phyloP scores from a whole-genome alignment of 2,888 invertebrate species.

The Cecidostiba fungosa region DNA sequence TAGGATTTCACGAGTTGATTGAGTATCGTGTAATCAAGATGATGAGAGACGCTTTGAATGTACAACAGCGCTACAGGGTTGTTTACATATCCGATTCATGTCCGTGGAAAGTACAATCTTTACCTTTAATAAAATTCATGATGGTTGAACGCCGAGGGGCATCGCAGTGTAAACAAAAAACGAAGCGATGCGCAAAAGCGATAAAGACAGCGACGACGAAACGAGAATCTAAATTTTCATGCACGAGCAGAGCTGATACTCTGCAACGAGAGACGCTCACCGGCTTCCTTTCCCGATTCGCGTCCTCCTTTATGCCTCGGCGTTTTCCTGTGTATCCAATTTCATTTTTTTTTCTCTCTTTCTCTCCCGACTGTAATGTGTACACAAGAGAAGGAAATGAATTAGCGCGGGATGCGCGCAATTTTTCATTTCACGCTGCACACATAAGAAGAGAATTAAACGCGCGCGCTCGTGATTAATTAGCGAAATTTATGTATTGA shows the following conservation, averaged over 20 bases:
- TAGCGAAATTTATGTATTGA: background rate
- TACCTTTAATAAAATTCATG: slow-evolving; percentile 11
- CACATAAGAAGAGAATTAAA: slow-evolving; percentile 19
- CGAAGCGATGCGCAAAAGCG: background rate
- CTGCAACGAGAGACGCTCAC: background rate
- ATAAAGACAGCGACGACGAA: background rate
- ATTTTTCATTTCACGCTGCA: background rate
- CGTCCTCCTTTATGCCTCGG: slow-evolving; percentile 16
- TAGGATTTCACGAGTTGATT: background rate
- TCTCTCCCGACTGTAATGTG: background rate
- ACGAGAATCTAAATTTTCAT: slow-evolving; percentile 17
- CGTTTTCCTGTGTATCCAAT: background rate
- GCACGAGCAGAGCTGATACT: background rate
- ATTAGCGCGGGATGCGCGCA: background rate
- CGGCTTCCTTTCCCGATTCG: slow-evolving; percentile 13
- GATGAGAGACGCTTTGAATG: background rate
- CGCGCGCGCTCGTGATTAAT: slow-evolving; percentile 9
- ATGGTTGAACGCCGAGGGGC: too few relatives aligned
- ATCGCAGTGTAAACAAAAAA: background rate
- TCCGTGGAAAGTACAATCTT: background rate
- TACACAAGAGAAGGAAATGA: background rate
- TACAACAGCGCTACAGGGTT: background rate
- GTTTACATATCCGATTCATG: background rate
- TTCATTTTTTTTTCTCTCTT: slow-evolving; percentile 7
- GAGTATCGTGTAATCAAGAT: background rate